Percentiles rank a stretch among this genome's conserved stretches.
phyloP scores from a whole-genome alignment of 2,888 invertebrate genomes.

The Cyclophora punctaria region DNA sequence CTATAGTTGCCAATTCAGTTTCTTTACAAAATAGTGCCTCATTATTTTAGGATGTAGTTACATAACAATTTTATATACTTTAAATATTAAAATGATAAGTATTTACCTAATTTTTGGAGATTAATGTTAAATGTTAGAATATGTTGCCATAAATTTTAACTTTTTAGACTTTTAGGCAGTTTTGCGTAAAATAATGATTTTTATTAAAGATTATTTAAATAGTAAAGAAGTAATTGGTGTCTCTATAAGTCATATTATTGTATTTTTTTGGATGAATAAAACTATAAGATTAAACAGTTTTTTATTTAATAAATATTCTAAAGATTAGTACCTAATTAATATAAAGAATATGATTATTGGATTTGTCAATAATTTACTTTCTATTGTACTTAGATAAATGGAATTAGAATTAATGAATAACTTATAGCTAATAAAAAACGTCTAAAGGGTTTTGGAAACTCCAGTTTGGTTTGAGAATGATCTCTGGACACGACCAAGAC shows the following conservation, averaged over 20 bases:
- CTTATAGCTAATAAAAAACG: conserved; percentile 23
- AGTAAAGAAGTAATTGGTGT: background rate
- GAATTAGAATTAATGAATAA: background rate
- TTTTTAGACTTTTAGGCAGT: background rate
- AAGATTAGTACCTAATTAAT: too few species aligned
- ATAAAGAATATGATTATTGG: background rate
- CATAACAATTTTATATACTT: background rate
- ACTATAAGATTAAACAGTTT: background rate
- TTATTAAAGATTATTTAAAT: background rate
- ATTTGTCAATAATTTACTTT: background rate
- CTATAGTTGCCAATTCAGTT: background rate
- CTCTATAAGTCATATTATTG: background rate
- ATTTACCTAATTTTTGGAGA: background rate
- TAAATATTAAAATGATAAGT: background rate
- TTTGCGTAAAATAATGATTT: background rate
- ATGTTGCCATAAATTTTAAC: conserved; percentile 1
- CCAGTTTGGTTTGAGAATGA: conserved; percentile 62
- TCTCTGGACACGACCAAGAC: conserved; percentile 64
- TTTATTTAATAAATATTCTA: too few species aligned
- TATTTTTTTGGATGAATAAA: conserved; percentile 1
- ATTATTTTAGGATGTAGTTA: background rate
- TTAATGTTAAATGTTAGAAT: background rate
- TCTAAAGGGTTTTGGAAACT: conserved; percentile 58
- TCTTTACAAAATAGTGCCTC: background rate
- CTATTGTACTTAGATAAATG: background rate